Conservation (phyloP, 2,888 invertebrate genomes). For the Tuta absoluta region DNA sequence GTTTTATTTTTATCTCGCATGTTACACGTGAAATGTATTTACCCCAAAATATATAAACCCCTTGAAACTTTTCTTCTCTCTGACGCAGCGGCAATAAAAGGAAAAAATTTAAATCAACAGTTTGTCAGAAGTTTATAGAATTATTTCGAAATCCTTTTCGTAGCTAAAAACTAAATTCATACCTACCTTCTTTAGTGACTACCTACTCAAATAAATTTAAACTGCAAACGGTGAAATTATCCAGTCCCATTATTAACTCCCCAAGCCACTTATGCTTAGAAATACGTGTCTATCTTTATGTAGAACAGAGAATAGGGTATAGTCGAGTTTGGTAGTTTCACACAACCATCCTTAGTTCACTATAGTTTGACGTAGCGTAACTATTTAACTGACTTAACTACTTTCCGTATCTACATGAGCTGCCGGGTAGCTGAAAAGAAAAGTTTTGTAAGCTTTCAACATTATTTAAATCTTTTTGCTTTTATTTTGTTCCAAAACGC, state of each 20-base stretch:
- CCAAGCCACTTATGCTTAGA: background rate
- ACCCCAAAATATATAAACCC: too few relatives aligned
- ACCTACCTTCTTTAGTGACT: too few relatives aligned
- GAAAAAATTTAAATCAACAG: too few relatives aligned
- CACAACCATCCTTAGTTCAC: background rate
- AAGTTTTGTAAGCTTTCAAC: background rate
- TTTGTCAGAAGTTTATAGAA: too few relatives aligned
- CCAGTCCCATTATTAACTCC: background rate
- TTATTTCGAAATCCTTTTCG: too few relatives aligned
- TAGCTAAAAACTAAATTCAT: too few relatives aligned
- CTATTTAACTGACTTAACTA: background rate
- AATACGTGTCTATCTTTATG: conserved; percentile 4
- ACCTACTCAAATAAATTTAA: background rate
- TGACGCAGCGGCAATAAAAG: too few relatives aligned
- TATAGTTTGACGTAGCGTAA: background rate
- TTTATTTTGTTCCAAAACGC: background rate
- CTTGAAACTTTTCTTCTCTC: too few relatives aligned
- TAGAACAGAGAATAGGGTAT: background rate
- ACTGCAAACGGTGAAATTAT: too few relatives aligned
- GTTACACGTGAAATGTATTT: too few relatives aligned
- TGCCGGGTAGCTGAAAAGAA: background rate
- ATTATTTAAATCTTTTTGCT: background rate
- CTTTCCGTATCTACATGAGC: background rate
- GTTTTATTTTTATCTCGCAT: too few relatives aligned
- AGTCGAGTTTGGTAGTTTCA: background rate